phyloP scores from a whole-genome alignment of 2,113 vertebrate species.

The Mionectes macconnelli region DNA sequence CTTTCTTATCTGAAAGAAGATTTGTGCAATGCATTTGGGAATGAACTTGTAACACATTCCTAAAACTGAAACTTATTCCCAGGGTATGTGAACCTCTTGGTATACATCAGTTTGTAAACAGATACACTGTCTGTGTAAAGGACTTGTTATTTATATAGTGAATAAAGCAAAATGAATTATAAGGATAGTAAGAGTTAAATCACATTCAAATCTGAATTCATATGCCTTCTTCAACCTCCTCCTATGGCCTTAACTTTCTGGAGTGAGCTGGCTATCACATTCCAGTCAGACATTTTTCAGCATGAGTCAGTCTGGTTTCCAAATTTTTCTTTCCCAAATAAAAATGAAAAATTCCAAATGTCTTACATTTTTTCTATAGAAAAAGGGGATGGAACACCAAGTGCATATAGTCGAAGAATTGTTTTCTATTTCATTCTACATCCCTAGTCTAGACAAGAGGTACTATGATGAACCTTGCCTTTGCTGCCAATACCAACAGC shows the following conservation, averaged over 20 bases:
- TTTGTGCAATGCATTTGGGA: not conserved
- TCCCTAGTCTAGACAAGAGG: constrained; percentile 66
- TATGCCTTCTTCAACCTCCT: constrained; percentile 2
- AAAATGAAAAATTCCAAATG: constrained; percentile 57
- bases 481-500: constrained; percentile 64
- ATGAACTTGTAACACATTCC: not conserved
- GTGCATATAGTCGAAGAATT: constrained; percentile 43
- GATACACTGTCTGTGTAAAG: not conserved
- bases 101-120: not conserved
- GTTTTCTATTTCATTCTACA: constrained; percentile 66
- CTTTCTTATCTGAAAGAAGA: not conserved
- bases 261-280: constrained; percentile 23
- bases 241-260: not conserved
- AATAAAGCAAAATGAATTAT: not conserved
- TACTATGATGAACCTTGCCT: constrained; percentile 55
- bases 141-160: not conserved
- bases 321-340: constrained; percentile 60
- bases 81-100: not conserved
- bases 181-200: not conserved
- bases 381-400: constrained; percentile 24
- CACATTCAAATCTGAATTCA: not conserved
- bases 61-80: not conserved
- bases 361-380: constrained; percentile 61
- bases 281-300: constrained; percentile 61
- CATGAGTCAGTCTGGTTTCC: constrained; percentile 51